Evolutionary conservation across 2,113 vertebrate species (phyloP), one percentile per base, ranked within the genome.

Genomic region (Agapornis roseicollis): DNA sequence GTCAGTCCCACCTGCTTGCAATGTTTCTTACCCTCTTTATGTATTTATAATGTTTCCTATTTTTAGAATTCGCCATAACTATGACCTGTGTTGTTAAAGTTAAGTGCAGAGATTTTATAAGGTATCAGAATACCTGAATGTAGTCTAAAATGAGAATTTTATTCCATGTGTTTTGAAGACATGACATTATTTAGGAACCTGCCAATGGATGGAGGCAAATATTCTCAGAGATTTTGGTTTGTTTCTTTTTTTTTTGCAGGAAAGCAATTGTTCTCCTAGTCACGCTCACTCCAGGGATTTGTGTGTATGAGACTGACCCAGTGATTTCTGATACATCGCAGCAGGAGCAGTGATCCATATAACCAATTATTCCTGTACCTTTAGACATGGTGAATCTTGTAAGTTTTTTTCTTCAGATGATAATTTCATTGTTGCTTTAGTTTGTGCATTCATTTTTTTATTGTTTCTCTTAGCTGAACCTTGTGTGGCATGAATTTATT

Each of bases 401-500:
- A 88, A 71, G 39, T 61, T 95, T 96, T 96, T 92, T 93, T 88
- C 80, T 96, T 91, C 85, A 80, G 63, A 88, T 92, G 66, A 94
- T 96, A 92, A 95, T 97, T 95, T 96, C 81, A 82, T 86, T 80
- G 46, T 77, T 82, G 53, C 85, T 92, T 92, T 93, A 88, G 27
- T 90, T 80, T 91, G 53, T 87, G 70, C 77, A 92, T 81, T 90
- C 95, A 91, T 91, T 95, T 96, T 71, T 96, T 97, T 95, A 88
- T 71, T 95, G 29, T 93, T 92, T 94, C 89, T 81, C 56, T 93
- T 85, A 94, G 92, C 53, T 94, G 86, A 88, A 90, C 85, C 85
- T 97, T 95, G 41, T 85, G 82, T 95, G 95, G 61, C 79, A 90
- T 91, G 88, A 95, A 91, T 90, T 97, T 96, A 97, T 97, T 97